Conservation (phyloP, 2,888 invertebrate species). For the Stictocephala bisonia region DNA sequence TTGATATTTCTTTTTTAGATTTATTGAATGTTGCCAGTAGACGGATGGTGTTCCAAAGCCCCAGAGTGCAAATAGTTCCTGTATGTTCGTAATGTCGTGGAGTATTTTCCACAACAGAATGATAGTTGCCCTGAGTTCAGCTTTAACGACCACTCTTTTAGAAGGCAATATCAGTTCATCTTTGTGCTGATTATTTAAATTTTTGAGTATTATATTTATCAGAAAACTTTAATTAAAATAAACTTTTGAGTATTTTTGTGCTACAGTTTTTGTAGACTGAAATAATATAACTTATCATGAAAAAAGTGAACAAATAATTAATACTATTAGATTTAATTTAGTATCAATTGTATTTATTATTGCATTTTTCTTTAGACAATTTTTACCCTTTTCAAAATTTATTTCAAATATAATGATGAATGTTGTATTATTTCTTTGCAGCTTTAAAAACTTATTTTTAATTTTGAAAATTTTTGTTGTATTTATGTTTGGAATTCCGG, state of each 20-base stretch:
- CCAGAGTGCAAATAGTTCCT: slow-evolving; percentile 19
- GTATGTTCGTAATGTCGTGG: background rate
- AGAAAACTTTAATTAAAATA: too few relatives aligned
- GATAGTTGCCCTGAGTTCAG: background rate
- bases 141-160: slow-evolving; percentile 33
- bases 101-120: slow-evolving; percentile 16
- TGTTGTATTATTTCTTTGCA: background rate
- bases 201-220: background rate
- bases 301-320: too few relatives aligned
- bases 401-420: too few relatives aligned
- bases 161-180: slow-evolving; percentile 23
- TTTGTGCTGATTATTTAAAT: background rate
- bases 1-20: background rate
- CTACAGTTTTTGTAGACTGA: too few relatives aligned
- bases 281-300: too few relatives aligned
- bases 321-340: too few relatives aligned
- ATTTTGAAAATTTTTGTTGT: background rate
- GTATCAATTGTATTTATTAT: too few relatives aligned
- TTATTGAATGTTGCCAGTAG: background rate
- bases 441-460: background rate
- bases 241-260: too few relatives aligned
- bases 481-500: background rate
- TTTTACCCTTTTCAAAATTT: too few relatives aligned
- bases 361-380: too few relatives aligned
- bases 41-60: background rate